A percentile compares a stretch with the other conserved stretches of the same genome.
These are phyloP conservation scores for Troides helena DNA, from an alignment of 2,888 invertebrate genomes.

Conservation along the genomic window DNA sequence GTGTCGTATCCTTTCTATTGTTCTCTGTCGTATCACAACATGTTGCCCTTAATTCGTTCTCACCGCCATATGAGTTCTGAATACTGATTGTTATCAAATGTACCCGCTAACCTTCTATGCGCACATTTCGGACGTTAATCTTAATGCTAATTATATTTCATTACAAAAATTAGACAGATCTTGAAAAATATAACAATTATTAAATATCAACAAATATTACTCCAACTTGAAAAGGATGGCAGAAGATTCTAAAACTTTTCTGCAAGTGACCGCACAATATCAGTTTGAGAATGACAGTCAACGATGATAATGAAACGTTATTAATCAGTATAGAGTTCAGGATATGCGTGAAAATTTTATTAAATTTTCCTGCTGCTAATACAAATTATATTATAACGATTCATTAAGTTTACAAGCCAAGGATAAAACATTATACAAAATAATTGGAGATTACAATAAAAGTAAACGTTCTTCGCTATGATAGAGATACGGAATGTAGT, in stretches of 20 bases:
- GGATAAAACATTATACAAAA: conserved; percentile 38
- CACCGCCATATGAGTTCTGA: conserved; percentile 68
- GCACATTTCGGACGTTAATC: conserved; percentile 21
- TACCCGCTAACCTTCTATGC: conserved; percentile 29
- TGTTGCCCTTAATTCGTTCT: conserved; percentile 75
- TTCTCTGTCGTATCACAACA: conserved; percentile 72
- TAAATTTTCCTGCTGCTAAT: neutral
- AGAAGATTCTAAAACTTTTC: too few species aligned
- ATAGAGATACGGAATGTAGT: conserved; percentile 55
- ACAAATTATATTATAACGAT: too few species aligned
- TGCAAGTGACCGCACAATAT: too few species aligned
- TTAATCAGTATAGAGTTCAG: too few species aligned
- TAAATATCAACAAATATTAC: neutral
- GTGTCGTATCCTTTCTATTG: conserved; percentile 66
- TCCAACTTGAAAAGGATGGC: too few species aligned
- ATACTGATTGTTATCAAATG: conserved; percentile 59
- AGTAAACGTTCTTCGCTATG: conserved; percentile 40
- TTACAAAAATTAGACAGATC: conserved; percentile 1
- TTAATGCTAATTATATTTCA: conserved; percentile 12
- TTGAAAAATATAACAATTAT: neutral
- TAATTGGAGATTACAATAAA: conserved; percentile 41
- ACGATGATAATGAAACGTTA: too few species aligned
- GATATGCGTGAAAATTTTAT: too few species aligned
- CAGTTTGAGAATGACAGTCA: too few species aligned
- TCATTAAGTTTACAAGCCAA: conserved; percentile 18